Conservation (phyloP, 2,113 vertebrate species). For the Silurus meridionalis region DNA sequence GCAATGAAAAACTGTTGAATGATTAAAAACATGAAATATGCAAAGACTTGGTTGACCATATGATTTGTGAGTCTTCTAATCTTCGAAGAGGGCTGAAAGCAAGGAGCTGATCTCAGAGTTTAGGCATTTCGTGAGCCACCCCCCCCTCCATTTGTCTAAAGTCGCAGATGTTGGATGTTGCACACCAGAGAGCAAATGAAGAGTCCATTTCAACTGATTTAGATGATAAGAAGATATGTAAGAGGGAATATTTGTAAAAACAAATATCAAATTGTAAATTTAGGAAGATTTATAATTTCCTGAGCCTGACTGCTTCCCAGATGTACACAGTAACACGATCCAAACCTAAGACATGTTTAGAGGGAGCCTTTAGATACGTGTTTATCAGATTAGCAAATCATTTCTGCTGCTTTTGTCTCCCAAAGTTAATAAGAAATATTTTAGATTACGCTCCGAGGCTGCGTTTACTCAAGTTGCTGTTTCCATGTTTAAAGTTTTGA, state of each 20-base stretch:
- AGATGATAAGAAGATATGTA: not conserved
- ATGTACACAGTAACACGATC: conserved; percentile 29
- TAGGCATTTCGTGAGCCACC: conserved; percentile 42
- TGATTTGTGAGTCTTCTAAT: conserved; percentile 9
- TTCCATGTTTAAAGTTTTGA: not conserved
- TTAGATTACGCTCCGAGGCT: not conserved
- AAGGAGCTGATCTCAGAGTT: conserved; percentile 38
- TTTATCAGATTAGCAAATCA: too few relatives aligned
- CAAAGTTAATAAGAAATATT: too few relatives aligned
- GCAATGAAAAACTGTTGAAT: not conserved
- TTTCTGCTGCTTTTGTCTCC: not conserved
- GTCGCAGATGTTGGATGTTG: conserved; percentile 26
- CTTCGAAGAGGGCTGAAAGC: conserved; percentile 18
- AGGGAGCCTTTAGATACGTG: not conserved
- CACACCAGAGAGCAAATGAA: conserved; percentile 38
- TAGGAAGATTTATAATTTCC: conserved; percentile 31
- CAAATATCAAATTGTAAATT: not conserved
- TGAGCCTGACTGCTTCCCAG: conserved; percentile 40
- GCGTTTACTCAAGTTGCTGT: not conserved
- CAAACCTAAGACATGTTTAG: conserved; percentile 1
- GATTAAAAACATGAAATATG: conserved; percentile 16
- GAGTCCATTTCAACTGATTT: conserved; percentile 28
- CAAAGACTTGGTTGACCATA: not conserved
- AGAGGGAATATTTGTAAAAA: not conserved
- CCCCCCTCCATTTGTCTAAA: conserved; percentile 5